Base-by-base conservation (phyloP, 1,140 invertebrate species). In the Drosophila ohnishii region DNA sequence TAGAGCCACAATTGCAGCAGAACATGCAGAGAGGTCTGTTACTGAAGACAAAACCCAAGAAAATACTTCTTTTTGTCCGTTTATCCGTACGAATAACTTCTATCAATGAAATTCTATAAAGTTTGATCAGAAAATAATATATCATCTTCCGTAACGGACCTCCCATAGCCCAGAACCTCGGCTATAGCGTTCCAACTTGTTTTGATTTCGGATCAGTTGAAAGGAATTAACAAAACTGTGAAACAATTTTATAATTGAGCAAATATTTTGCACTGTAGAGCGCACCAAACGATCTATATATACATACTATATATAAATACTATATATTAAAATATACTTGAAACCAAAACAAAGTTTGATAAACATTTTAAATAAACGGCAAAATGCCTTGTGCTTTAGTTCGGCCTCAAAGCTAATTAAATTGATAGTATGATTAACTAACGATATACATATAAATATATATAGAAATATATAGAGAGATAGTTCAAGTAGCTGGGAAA, bases 211-310 rank as follows among this genome's bases (percentile, higher is more conserved):
- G 9, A 67, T 45, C 14, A 19, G 66, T 70, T 71, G 9, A n/a
- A 59, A 71, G 25, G 34, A 70, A 59, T 71, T 22, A 44, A 76
- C 45, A 42, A 86, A 86, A 81, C 82, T 86, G 82, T 87, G 83
- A 87, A 86, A 70, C 51, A 76, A 87, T 87, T 87, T 87, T 87
- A 71, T 87, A 82, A 75, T 75, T 85, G 65, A 74, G 83, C 83
- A 87, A 87, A 82, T 87, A 87, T 86, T 87, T 87, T 87, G 83
- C 83, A 87, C 83, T 76, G 78, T 87, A 87, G 75, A 70, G 75
- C 83, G 83, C 83, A 86, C 83, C 72, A 86, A 79, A 64, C 40
- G 37, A 56, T 37, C 44, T 45, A 48, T 74, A 59, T 47, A 60
- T 55, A 48, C 58, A 71, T 47, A 65, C 50, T 55, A 70, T n/a